phyloP scores from a whole-genome alignment of 1,140 invertebrate genomes.

The Nebria ingens region DNA sequence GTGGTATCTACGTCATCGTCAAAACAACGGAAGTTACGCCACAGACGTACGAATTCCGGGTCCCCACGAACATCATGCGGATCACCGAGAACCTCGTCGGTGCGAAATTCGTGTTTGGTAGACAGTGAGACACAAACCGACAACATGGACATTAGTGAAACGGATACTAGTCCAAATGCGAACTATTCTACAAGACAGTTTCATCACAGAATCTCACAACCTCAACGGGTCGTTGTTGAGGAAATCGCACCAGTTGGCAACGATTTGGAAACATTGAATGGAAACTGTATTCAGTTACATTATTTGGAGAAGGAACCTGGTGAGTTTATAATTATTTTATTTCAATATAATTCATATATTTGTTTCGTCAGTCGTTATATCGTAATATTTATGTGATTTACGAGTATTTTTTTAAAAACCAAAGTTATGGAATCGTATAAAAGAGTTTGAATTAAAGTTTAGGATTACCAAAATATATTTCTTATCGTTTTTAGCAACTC shows the following conservation, averaged over 20 bases:
- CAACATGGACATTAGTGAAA: slow-evolving; percentile 45
- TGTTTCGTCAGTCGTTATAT: no score
- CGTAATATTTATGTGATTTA: no score
- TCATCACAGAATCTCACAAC: slow-evolving; percentile 15
- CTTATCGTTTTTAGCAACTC: slow-evolving; percentile 16
- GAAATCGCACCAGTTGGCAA: slow-evolving; percentile 19
- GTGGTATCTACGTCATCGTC: slow-evolving; percentile 32
- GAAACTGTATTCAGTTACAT: slow-evolving; percentile 30
- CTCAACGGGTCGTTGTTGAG: slow-evolving; percentile 29
- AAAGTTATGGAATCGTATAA: no score
- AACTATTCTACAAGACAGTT: slow-evolving; percentile 20
- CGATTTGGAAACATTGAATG: slow-evolving; percentile 25
- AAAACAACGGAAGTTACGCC: slow-evolving; percentile 38
- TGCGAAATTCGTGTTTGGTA: slow-evolving; percentile 37
- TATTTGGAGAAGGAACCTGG: slow-evolving; percentile 27
- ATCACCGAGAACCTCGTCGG: slow-evolving; percentile 31
- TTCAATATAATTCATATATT: no score
- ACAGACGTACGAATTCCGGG: slow-evolving; percentile 46
- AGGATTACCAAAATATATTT: slow-evolving; percentile 10
- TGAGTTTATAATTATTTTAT: slow-evolving; percentile 16
- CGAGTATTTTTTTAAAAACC: no score
- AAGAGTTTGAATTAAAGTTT: neutral
- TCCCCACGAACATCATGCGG: slow-evolving; percentile 38
- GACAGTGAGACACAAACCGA: slow-evolving; percentile 61
- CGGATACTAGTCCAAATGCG: slow-evolving; percentile 37